phyloP scores from a whole-genome alignment of 2,113 vertebrate species.

The Progne subis region DNA sequence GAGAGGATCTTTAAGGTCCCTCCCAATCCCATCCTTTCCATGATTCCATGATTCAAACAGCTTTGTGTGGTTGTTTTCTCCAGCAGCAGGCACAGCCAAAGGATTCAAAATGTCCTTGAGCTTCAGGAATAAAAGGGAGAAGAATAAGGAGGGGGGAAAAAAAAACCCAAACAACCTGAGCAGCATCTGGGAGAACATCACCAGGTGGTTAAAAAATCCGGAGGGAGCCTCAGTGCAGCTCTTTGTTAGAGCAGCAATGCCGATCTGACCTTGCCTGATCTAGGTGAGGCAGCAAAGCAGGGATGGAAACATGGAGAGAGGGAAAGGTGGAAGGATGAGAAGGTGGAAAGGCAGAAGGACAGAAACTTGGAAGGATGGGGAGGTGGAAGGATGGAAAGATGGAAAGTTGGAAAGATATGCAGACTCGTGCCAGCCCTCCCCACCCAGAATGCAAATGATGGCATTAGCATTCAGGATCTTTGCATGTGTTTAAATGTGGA shows the following conservation, averaged over 20 bases:
- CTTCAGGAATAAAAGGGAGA: background rate
- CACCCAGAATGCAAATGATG: slow-evolving; percentile 1
- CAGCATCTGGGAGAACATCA: background rate
- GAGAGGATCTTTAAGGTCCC: fast-evolving
- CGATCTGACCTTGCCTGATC: background rate
- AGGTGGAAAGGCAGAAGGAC: background rate
- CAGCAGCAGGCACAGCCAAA: background rate
- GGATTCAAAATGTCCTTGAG: background rate
- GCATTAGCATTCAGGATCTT: slow-evolving; percentile 65
- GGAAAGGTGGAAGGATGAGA: background rate
- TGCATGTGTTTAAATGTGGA: slow-evolving; percentile 67
- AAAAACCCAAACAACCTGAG: fast-evolving
- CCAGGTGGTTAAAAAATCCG: background rate
- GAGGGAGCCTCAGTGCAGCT: background rate
- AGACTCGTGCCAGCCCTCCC: slow-evolving; percentile 9
- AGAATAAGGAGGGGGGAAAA: background rate
- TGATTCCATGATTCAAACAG: background rate
- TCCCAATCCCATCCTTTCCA: background rate
- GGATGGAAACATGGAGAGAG: background rate
- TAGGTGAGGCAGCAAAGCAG: background rate
- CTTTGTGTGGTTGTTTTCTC: background rate
- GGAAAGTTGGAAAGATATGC: background rate
- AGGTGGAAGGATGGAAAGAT: background rate
- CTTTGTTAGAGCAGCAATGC: background rate
- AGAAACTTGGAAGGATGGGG: background rate